Conservation (phyloP, 2,888 invertebrate species). For the Actias luna region DNA sequence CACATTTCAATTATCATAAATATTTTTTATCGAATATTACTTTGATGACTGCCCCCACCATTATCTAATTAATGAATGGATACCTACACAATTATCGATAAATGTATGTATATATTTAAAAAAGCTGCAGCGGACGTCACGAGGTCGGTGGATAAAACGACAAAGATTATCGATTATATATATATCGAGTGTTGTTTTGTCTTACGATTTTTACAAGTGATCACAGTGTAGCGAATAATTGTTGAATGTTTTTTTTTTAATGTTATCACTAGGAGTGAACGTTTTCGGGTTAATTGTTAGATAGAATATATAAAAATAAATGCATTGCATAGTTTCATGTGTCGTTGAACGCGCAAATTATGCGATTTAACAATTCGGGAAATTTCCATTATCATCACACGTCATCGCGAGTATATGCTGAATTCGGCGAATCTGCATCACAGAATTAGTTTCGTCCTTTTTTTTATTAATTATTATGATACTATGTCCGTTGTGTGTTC, state of each 20-base stretch:
- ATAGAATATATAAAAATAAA: conserved; percentile 58
- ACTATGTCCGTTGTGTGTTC: conserved; percentile 42
- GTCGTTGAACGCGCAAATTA: conserved; percentile 63
- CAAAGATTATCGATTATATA: conserved; percentile 13
- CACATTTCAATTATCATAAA: too few relatives aligned
- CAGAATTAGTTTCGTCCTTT: conserved; percentile 39
- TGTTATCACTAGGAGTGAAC: conserved; percentile 71
- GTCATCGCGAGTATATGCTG: conserved; percentile 6
- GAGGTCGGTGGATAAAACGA: conserved; percentile 13
- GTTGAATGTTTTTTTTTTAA: conserved; percentile 55
- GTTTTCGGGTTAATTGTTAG: conserved; percentile 68
- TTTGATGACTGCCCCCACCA: too few relatives aligned
- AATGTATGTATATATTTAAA: not conserved
- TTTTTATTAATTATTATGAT: conserved; percentile 47
- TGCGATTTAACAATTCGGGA: conserved; percentile 54
- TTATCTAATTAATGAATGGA: too few relatives aligned
- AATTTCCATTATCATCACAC: conserved; percentile 25
- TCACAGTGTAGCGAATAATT: conserved; percentile 29
- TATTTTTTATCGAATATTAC: too few relatives aligned
- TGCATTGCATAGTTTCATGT: conserved; percentile 44
- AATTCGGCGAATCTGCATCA: conserved; percentile 10
- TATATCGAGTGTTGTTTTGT: conserved; percentile 16
- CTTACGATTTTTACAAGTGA: conserved; percentile 12
- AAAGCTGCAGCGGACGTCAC: conserved; percentile 25
- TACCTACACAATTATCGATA: conserved; percentile 40